phyloP scores from a whole-genome alignment of 2,888 invertebrate species.

The Xanthia togata region DNA sequence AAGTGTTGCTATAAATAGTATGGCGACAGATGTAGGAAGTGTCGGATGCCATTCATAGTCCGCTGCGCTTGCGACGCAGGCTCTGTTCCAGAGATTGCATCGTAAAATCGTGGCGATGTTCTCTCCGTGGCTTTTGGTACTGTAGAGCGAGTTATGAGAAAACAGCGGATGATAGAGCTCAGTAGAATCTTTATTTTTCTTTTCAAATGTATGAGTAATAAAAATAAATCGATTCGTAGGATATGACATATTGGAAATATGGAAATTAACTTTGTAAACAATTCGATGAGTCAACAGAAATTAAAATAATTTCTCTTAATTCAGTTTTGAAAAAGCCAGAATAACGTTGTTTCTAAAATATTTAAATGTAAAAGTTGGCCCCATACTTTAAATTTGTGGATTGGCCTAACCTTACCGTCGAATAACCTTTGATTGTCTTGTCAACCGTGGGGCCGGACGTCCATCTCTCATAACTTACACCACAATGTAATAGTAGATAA shows the following conservation, averaged over 20 bases:
- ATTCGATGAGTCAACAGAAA: constrained; percentile 12
- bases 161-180: constrained; percentile 19
- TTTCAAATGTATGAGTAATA: not conserved
- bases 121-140: constrained; percentile 46
- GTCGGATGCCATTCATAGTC: constrained; percentile 70
- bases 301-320: constrained; percentile 16
- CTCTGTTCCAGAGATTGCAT: constrained; percentile 69
- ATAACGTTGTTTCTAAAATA: not conserved
- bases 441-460: not conserved
- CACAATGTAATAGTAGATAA: constrained; percentile 65
- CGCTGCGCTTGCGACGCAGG: constrained; percentile 64
- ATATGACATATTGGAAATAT: not conserved
- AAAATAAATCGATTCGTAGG: not conserved
- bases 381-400: not conserved
- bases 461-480: constrained; percentile 25
- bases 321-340: not conserved
- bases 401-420: too few species aligned
- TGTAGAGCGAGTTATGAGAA: constrained; percentile 35
- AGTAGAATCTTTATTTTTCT: not conserved
- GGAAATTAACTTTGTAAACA: not conserved
- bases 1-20: constrained; percentile 53
- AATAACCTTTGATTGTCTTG: not conserved
- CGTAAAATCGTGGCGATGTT: constrained; percentile 72
- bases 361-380: not conserved
- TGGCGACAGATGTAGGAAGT: constrained; percentile 66